Evolutionary conservation across 2,797 vertebrate genomes (phyloP), one percentile per base, ranked within the genome.

Genomic region (Gallinago solitaria): DNA sequence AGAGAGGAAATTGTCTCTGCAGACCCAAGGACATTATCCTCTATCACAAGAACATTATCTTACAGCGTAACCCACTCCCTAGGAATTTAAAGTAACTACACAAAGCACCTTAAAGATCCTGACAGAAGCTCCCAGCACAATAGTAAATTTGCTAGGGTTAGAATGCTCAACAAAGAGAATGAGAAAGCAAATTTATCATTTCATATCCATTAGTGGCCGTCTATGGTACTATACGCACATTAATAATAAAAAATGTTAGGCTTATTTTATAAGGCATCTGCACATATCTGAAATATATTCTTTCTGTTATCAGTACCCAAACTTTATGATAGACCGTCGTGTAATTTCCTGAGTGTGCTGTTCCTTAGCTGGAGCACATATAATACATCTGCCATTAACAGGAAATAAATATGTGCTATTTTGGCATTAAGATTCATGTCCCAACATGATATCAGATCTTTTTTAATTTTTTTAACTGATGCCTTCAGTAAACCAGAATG

Each of bases 331-430:
- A 89, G 75, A 84, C 84, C 25, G 45, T 95, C 87, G 33, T 90
- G 92, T 96, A 97, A 95, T 97, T 96, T 96, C 94, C 94, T 95
- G 91, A 94, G 67, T 86, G 11, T 87, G 93, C 93, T 83, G 37
- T 68, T 95, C 63, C 77, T 89, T 82, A 79, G 94, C 89, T 94
- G 64, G 47, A 88, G 39, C 51, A 51, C 65, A 60, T 81, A 82
- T 71, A 96, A 92, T 89, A 87, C 64, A 89, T 67, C 95, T 91
- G 90, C 86, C 83, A 71, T 87, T 96, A 94, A 70, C 93, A 95
- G 90, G 94, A 96, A 96, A 95, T 95, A 96, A 96, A 91, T 95
- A 95, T 89, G 93, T 93, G 86, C 60, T 48, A 68, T 91, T 95
- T 95, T 90, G 85, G 68, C 80, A 80, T 93, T 94, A 83, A 91